Evolutionary conservation across 2,888 invertebrate species (phyloP).

Genomic region (Uloborus plumipes): DNA sequence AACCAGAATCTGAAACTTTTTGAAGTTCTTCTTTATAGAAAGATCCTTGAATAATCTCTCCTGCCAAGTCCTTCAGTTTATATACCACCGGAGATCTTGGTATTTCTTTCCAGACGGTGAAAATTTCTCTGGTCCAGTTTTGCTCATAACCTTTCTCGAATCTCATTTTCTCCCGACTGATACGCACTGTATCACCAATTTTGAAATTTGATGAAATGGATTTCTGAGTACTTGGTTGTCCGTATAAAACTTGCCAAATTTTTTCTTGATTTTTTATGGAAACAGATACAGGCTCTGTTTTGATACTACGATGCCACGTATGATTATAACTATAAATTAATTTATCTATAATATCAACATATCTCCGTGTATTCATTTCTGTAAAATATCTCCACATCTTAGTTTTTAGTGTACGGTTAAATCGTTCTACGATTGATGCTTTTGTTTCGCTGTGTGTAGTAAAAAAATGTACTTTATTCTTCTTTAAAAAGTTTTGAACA

Average conservation of each 20-base stretch:
- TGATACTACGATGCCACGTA: constrained; percentile 35
- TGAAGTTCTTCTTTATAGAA: constrained; percentile 47
- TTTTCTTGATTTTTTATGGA: constrained; percentile 16
- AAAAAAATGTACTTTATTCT: constrained; percentile 65
- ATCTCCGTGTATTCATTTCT: constrained; percentile 21
- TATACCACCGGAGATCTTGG: constrained; percentile 1
- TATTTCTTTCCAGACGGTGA: constrained; percentile 17
- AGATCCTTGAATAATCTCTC: constrained; percentile 21
- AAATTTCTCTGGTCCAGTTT: constrained; percentile 41
- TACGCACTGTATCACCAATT: constrained; percentile 52
- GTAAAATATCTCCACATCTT: constrained; percentile 50
- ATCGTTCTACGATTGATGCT: constrained; percentile 69
- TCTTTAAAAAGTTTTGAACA: constrained; percentile 1
- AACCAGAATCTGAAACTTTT: constrained; percentile 19
- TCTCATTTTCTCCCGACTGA: constrained; percentile 15
- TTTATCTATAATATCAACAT: constrained; percentile 27
- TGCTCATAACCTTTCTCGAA: constrained; percentile 61
- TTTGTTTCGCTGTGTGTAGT: constrained; percentile 68
- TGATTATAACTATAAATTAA: constrained; percentile 49
- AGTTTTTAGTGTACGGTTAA: constrained; percentile 69
- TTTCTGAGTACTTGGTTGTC: not conserved
- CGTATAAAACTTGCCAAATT: constrained; percentile 23
- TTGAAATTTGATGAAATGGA: not conserved
- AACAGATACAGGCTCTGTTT: constrained; percentile 8
- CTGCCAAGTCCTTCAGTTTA: constrained; percentile 18